Base-by-base conservation (phyloP, 2,797 vertebrate genomes). In the Cirrhinus molitorella region DNA sequence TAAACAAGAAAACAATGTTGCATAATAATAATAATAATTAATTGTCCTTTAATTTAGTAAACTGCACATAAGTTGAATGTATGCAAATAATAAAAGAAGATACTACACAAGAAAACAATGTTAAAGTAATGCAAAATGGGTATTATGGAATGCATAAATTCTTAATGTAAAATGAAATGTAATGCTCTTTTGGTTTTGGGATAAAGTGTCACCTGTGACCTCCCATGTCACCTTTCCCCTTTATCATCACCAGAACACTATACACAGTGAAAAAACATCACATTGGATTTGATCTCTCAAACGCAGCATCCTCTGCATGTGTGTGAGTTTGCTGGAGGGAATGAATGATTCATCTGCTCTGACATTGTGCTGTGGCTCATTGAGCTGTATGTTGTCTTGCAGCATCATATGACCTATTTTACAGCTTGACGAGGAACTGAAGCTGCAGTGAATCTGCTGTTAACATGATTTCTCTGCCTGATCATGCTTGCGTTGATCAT, bases 381-480 rank as follows among this genome's bases (percentile, higher is more conserved):
- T 28, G 71, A 66, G 63, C 63, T 70, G 67, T 70, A 34, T 51
- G 71, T 51, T 74, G 74, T 23, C 34, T 23, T 77, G 73, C 4
- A 4, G 53, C 37, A 16, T 40, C 57, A 34, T 23, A 4, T 67
- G 77, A 67, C 77, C 77, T 66, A 25, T 49, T 77, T 77, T 63
- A 66, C 76, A 34, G 6, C 70, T 47, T 9, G 47, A 47, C 23
- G 45, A 72, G 23, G 57, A 28, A 51, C 70, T 72, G 13, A 28
- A 28, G 57, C 14, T 63, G 14, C 49, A 75, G 28, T 34, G 34
- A 12, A 6, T 57, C 55, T 53, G 23, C 57, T 28, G 23, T 16
- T 14, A 61, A 61, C 57, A 61, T 16, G 13, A 6, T 34, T 34
- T 53, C 47, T 73, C 4, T 73, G 74, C 57, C 57, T 31, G 57